Evolutionary conservation across 2,797 vertebrate genomes (phyloP), one percentile per base, ranked within the genome.

Genomic region (Lepilemur septentrionalis): DNA sequence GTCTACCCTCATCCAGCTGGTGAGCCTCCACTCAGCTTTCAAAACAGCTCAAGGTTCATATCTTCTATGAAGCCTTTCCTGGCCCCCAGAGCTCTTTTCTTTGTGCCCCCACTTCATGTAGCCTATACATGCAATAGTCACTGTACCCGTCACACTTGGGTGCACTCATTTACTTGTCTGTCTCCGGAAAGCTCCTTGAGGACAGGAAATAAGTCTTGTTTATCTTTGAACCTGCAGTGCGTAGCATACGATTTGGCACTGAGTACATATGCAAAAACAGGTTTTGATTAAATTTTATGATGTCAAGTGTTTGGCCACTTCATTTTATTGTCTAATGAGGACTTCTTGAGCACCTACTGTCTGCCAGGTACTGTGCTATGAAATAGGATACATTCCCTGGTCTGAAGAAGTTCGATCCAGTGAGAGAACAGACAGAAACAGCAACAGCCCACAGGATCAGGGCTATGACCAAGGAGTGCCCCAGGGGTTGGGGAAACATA

Each of bases 191-290:
- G 30, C 52, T 80, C 72, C 30, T 9, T 41, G 72, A 91, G 32
- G 76, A 84, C 35, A 82, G 89, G 48, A 93, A 94, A 78, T 92
- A 69, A 92, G 5, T 82, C 75, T 94, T 89, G 46, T 85, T 72
- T 93, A 50, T 87, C 57, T 94, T 94, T 83, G 65, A 69, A 81
- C 63, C 65, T 43, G 83, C 63, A 80, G 38, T 91, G 50, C 93
- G 86, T 79, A 80, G 35, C 69, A 57, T 35, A 52, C 5, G 46
- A 46, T 25, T 46, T 59, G 52, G 38, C 73, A 57, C n/a, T 35
- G 18, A 79, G n/a, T 35, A 69, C 20, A 88, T 30, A 50, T 90
- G 63, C 43, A 80, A 80, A 79, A 84, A 48, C 69, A 81, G n/a
- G 28, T 91, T 76, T 91, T 75, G 73, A 81, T 95, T 88, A 89